Percentiles rank a stretch among this genome's conserved stretches.
These are phyloP conservation scores for Apis laboriosa DNA, from an alignment of 1,140 invertebrate species.

Conservation along the genomic window DNA sequence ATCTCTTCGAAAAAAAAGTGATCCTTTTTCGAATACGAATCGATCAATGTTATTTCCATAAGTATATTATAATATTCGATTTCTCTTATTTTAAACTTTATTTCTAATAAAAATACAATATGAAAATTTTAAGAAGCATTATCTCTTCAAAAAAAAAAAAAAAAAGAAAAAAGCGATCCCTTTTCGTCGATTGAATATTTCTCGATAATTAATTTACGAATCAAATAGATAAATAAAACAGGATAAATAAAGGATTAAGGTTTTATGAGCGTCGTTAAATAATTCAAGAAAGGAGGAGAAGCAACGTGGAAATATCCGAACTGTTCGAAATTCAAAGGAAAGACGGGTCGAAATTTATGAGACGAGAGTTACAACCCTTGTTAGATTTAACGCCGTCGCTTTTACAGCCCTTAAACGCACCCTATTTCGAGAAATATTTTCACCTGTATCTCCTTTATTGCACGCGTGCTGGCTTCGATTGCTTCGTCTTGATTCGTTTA, in stretches of 20 bases:
- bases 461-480: too few relatives aligned
- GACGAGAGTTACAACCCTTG: not conserved
- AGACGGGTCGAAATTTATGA: not conserved
- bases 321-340: not conserved
- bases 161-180: too few relatives aligned
- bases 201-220: not conserved
- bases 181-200: too few relatives aligned
- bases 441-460: not conserved
- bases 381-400: not conserved
- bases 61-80: too few relatives aligned
- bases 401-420: not conserved
- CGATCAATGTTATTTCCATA: too few relatives aligned
- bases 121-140: too few relatives aligned
- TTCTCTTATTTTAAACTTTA: too few relatives aligned
- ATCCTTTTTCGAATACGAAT: too few relatives aligned
- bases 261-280: not conserved
- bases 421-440: not conserved
- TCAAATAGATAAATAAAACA: not conserved
- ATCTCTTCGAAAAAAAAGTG: too few relatives aligned
- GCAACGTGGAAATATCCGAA: not conserved
- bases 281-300: not conserved
- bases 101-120: too few relatives aligned
- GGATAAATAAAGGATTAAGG: not conserved
- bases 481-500: too few relatives aligned
- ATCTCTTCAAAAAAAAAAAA: too few relatives aligned